Conservation (phyloP, 2,888 invertebrate species). For the Colletes collaris region DNA sequence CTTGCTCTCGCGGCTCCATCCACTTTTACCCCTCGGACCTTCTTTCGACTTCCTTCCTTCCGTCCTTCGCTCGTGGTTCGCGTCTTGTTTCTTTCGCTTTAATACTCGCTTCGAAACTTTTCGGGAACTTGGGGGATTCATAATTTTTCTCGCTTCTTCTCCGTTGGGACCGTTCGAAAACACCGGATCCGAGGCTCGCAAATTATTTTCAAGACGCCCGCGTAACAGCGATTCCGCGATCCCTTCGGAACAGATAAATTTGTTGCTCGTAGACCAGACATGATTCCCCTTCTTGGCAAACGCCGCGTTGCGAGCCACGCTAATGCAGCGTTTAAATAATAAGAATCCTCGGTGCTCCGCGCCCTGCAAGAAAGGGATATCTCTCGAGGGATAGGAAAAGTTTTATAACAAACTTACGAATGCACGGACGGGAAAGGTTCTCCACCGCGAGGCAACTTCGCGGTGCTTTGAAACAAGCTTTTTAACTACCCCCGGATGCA, state of each 20-base stretch:
- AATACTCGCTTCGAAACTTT: constrained; percentile 3
- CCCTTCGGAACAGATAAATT: constrained; percentile 1
- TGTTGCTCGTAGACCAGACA: background rate
- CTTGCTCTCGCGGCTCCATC: background rate
- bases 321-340: constrained; percentile 37
- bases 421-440: background rate
- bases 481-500: no score
- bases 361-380: background rate
- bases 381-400: background rate
- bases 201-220: background rate
- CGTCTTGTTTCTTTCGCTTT: background rate
- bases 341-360: constrained; percentile 24
- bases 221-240: background rate
- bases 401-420: background rate
- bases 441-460: background rate
- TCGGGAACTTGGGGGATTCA: constrained; percentile 13
- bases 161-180: constrained; percentile 4
- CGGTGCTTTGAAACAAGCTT: no score
- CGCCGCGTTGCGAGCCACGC: constrained; percentile 10
- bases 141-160: constrained; percentile 16
- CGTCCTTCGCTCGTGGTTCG: background rate
- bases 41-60: constrained; percentile 1
- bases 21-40: background rate
- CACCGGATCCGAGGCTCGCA: background rate
- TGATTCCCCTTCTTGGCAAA: constrained; percentile 22